Percentiles rank a stretch among this genome's conserved stretches.
These are phyloP conservation scores for Lacanobia oleracea DNA, from an alignment of 2,888 invertebrate genomes.

Conservation along the genomic window DNA sequence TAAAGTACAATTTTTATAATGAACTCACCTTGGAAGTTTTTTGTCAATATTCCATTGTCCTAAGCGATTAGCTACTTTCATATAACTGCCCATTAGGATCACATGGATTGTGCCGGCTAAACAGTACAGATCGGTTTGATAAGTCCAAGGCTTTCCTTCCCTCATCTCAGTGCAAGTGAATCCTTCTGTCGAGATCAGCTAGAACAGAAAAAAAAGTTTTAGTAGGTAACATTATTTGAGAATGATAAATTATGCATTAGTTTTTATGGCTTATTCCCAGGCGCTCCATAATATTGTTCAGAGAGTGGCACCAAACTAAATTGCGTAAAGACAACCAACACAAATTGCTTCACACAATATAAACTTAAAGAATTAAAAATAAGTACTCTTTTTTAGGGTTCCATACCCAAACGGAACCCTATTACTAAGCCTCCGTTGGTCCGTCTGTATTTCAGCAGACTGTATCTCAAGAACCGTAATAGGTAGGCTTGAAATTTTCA, in stretches of 20 bases:
- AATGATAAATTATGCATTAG: background rate
- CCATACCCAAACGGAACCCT: no score
- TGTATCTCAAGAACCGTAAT: no score
- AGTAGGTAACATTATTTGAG: background rate
- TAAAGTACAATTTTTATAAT: background rate
- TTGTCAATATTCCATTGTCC: conserved; percentile 93
- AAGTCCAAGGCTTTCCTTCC: conserved; percentile 97
- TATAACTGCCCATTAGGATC: conserved; percentile 96
- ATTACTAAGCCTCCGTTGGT: no score
- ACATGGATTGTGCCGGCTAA: conserved; percentile 97
- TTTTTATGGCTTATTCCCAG: no score
- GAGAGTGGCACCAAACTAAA: no score
- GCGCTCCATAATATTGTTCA: no score
- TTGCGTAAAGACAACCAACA: no score
- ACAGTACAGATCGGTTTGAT: conserved; percentile 98
- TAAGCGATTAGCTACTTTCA: conserved; percentile 93
- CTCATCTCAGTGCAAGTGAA: conserved; percentile 98
- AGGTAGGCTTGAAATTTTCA: no score
- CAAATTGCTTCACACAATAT: no score
- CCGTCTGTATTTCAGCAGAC: no score
- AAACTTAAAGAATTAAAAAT: no score
- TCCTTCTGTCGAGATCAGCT: conserved; percentile 94
- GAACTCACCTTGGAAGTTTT: conserved; percentile 92
- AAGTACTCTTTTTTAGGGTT: no score
- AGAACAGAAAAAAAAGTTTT: conserved; percentile 58